Base-by-base conservation (phyloP, 37 sponge, comb jelly and placozoan genomes). In the Oopsacas minuta region DNA sequence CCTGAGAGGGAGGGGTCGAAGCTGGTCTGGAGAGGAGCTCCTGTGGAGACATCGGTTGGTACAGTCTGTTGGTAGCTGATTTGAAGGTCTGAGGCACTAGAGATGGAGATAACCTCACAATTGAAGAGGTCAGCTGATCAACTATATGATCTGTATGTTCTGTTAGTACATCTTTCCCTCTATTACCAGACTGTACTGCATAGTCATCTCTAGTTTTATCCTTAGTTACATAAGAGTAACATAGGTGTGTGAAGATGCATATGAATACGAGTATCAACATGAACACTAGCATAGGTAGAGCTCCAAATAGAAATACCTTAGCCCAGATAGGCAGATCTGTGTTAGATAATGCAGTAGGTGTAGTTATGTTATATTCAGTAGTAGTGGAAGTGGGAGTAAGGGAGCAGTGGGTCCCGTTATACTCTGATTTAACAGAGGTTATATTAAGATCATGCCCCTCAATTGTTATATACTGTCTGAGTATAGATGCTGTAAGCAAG, bases 21-120 rank as follows among this genome's bases (percentile, higher is more conserved):
- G 75, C 75, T 3, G 75, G 75, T 10, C 75, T 10, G 1, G 30
- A n/a, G 75, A 61, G 75, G 75, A 61, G 75, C 75, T 61, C 75
- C 75, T 61, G 75, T 5, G 75, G 75, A 34, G 7, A 3, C 17
- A 34, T 25, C 7, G 75, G 28, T 25, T 3, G 30, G 75, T 61
- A 61, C 28, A 3, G 32, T 61, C 28, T 10, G 75, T 61, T 3
- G 30, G 75, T 25, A 34, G 75, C 20, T 12, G 75, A 7, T 12
- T 61, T 61, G 75, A 61, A 61, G 75, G 75, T 61, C 75, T 61
- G 75, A 3, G 75, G 75, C 20, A 61, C 75, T n/a, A 32, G 75
- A 3, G 75, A 61, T 3, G 75, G 75, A 3, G 75, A 61, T 34
- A 61, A 61, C 20, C 3, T 61, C 28, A 61, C 75, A 25, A 25